phyloP scores from a whole-genome alignment of 2,113 vertebrate genomes.

The Misgurnus anguillicaudatus region DNA sequence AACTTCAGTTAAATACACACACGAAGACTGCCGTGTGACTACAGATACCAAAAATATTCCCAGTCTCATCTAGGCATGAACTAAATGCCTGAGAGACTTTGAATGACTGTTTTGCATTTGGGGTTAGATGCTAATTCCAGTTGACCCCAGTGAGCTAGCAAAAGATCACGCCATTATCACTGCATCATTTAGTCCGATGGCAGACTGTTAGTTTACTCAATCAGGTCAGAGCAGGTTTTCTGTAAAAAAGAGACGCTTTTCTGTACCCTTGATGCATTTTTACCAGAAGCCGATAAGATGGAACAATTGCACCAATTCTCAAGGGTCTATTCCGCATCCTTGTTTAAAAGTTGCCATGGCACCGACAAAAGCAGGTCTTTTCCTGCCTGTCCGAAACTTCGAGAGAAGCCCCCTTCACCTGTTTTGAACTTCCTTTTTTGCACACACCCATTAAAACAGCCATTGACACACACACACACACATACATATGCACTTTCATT shows the following conservation, averaged over 20 bases:
- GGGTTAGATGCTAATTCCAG: neutral
- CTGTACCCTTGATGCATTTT: conserved; percentile 10
- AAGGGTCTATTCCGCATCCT: neutral
- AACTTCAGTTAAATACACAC: neutral
- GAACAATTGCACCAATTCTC: neutral
- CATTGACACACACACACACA: neutral
- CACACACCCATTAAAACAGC: neutral
- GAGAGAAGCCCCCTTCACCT: neutral
- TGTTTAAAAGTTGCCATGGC: neutral
- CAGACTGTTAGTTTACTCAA: conserved; percentile 6
- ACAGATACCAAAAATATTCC: neutral
- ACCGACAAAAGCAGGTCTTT: neutral
- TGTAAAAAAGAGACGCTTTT: neutral
- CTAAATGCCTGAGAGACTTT: conserved; percentile 25
- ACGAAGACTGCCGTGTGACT: neutral
- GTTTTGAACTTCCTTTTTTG: neutral
- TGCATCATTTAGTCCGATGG: neutral
- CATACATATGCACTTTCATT: too few species aligned
- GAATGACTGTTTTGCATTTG: conserved; percentile 2
- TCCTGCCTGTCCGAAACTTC: neutral
- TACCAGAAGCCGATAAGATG: neutral
- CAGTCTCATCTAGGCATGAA: neutral
- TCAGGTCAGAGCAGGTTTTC: conserved; percentile 5
- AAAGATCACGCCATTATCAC: neutral
- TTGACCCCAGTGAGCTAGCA: neutral